Evolutionary conservation across 2,888 invertebrate genomes (phyloP), one percentile per base, ranked within the genome.

Genomic region (Noctua janthina): DNA sequence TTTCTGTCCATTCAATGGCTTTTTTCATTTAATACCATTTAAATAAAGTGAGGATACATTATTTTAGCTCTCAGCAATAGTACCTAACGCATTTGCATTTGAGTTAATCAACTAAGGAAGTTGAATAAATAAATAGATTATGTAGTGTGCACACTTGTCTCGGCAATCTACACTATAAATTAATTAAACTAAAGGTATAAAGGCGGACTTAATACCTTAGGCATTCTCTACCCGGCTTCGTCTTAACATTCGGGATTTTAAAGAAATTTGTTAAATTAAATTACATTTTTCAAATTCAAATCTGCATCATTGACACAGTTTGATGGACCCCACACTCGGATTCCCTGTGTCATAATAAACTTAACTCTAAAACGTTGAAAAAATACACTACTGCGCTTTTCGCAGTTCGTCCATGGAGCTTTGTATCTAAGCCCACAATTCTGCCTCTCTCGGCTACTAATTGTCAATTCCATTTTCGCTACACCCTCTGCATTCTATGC

Each of bases 401-500:
- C 1, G 3, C 46, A 29, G 17, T 51, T 59, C 39, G 11, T 78
- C 20, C 17, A 39, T 70, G 0, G 4, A 62, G 39, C 54, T 62
- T 72, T 56, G 62, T 78, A 15, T 3, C 8, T 23, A 76, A 66
- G 29, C 62, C 20, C 13, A 6, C 15, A 62, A 13, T 71, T 10
- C 39, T 39, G 39, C 39, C 4, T 39, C 39, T 29, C 10, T 46
- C n/a, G 15, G 51, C 39, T 39, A 54, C 66, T 46, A 70, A 71
- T 72, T 54, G 62, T 78, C 23, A 46, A 72, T 78, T 49, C 54
- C n/a, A 69, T 69, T 78, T 56, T 64, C 17, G 69, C 49, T 5
- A 23, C 4, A 59, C n/a, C 43, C 23, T 62, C 15, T 23, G 35
- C 23, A 69, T 59, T 15, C 51, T 59, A 39, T 39, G 74, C 70